Percentiles rank a stretch among this genome's conserved stretches.
Evolutionary conservation across 2,888 invertebrate species (phyloP).

Genomic region (Mycalesis mineus): DNA sequence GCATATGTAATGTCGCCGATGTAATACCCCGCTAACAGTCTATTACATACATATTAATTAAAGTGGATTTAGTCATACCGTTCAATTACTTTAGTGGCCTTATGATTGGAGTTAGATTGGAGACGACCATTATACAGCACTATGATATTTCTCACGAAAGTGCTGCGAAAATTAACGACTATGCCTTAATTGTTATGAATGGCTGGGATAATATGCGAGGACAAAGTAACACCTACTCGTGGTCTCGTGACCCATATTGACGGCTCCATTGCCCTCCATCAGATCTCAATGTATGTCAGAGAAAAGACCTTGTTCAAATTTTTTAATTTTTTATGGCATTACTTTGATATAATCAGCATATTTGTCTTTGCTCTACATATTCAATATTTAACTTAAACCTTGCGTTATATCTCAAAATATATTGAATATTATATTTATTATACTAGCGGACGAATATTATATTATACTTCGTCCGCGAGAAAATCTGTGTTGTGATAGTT

Average conservation of each 20-base stretch:
- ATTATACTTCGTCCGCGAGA: too few species aligned
- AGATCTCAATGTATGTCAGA: neutral
- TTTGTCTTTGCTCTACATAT: neutral
- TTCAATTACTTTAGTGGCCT: conserved; percentile 22
- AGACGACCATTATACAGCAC: conserved; percentile 26
- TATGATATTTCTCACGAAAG: conserved; percentile 56
- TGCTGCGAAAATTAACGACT: conserved; percentile 59
- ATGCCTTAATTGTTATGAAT: conserved; percentile 70
- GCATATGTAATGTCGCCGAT: neutral
- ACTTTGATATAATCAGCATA: too few species aligned
- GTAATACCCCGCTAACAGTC: neutral
- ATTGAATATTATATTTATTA: too few species aligned
- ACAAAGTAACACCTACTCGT: conserved; percentile 30
- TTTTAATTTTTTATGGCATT: too few species aligned
- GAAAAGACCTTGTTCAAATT: too few species aligned
- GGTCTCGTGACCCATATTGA: conserved; percentile 23
- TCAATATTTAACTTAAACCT: too few species aligned
- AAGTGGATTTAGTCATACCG: conserved; percentile 15
- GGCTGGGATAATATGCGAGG: conserved; percentile 41
- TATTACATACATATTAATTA: too few species aligned
- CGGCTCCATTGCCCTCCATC: conserved; percentile 22
- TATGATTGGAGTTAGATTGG: conserved; percentile 27
- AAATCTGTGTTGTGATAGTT: too few species aligned
- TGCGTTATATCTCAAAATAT: too few species aligned
- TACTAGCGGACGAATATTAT: too few species aligned